Evolutionary conservation across 1,140 invertebrate genomes (phyloP), one percentile per base, ranked within the genome.

Genomic region (Drosophila sp.): DNA sequence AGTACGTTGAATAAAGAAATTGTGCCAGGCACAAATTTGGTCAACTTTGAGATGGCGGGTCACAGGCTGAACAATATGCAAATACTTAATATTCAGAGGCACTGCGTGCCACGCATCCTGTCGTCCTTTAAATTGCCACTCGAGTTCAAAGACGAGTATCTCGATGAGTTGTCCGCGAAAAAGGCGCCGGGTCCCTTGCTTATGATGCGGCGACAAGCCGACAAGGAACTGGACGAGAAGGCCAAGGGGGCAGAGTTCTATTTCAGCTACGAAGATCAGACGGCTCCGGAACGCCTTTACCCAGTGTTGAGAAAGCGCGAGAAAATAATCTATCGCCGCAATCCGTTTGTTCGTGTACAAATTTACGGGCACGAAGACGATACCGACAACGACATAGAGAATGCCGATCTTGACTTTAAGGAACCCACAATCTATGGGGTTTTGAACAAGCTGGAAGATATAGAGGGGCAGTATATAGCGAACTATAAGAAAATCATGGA

Each of bases 101-200:
- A 82, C 47, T 80, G 69, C n/a, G 0, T 91, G 4, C 83, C 90
- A 0, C 71, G 76, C 0, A 66, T 91, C 0, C 38, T 91, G 17
- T 89, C 90, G 7, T 91, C 90, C 4, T 85, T 85, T 3, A 91
- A 85, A 61, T 89, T 91, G 23, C 90, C 90, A 1, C 10, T 38
- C 3, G 90, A 91, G 44, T 78, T 90, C 3, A 56, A 27, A 1
- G 23, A 50, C 6, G 82, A 84, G 1, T 61, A 64, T 11, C 3
- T 23, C 0, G 66, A 70, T 0, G 71, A 69, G 5, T n/a, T 47
- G 30, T 10, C 41, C 4, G 23, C 17, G 5, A 64, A 40, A 5
- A 67, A 57, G 35, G 0, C 7, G 7, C 33, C 50, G 4, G 29
- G 6, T 23, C 55, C 35, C 17, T 64, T 33, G n/a, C 4, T 64